phyloP scores from a whole-genome alignment of 2,888 invertebrate species.

The Chymomyza amoena region DNA sequence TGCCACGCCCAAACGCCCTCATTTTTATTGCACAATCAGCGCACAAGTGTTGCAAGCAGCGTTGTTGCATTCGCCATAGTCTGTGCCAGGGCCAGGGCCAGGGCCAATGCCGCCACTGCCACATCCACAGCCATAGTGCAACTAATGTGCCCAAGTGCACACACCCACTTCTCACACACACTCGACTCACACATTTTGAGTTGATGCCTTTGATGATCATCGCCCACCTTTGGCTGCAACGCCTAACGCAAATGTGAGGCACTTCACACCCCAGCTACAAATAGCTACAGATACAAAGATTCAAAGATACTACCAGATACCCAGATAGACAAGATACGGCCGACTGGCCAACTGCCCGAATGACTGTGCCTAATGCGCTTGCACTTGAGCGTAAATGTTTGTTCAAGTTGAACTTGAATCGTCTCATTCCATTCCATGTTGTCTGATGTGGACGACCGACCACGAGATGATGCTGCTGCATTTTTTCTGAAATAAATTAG shows the following conservation, averaged over 20 bases:
- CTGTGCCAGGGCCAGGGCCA: conserved; percentile 33
- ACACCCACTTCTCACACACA: conserved; percentile 64
- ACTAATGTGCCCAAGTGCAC: conserved; percentile 23
- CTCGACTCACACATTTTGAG: conserved; percentile 29
- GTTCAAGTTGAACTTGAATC: conserved; percentile 36
- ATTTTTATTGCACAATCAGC: conserved; percentile 68
- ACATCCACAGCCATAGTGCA: conserved; percentile 15
- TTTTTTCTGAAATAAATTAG: conserved; percentile 59
- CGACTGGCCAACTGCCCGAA: conserved; percentile 28
- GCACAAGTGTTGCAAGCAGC: conserved; percentile 57
- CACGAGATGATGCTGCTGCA: conserved; percentile 52
- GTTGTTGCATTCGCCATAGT: conserved; percentile 4
- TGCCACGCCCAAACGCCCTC: conserved; percentile 46
- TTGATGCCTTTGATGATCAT: conserved; percentile 40
- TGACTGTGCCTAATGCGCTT: conserved; percentile 66
- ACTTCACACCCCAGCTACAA: conserved; percentile 60
- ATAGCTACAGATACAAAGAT: conserved; percentile 30
- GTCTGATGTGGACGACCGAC: conserved; percentile 22
- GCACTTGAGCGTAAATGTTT: conserved; percentile 57
- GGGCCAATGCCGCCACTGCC: conserved; percentile 30
- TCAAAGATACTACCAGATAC: neutral
- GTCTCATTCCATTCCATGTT: conserved; percentile 40
- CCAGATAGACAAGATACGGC: neutral
- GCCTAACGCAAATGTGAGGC: conserved; percentile 52
- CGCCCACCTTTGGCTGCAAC: conserved; percentile 57